Conservation (phyloP, 2,113 vertebrate species). For the Opisthocomus hoazin region DNA sequence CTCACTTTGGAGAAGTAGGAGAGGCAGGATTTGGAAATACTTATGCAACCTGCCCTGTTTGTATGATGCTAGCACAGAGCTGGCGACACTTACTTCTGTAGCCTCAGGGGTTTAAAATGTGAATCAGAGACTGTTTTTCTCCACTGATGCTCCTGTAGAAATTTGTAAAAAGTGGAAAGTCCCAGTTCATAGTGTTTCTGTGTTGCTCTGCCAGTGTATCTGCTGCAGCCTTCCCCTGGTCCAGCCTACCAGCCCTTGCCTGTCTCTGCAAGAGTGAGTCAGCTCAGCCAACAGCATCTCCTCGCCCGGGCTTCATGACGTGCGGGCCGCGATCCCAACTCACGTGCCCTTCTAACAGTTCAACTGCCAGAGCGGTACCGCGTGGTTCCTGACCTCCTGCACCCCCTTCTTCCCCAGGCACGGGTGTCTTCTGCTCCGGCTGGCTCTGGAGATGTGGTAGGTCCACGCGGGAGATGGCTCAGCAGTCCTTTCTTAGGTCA, state of each 20-base stretch:
- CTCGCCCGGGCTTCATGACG: background rate
- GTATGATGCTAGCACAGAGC: background rate
- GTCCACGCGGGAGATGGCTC: rapidly evolving
- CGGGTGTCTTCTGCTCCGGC: background rate
- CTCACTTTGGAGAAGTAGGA: background rate
- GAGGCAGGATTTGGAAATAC: background rate
- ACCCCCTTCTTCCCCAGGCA: background rate
- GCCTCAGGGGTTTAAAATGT: background rate
- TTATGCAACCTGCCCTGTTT: background rate
- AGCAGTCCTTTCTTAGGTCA: background rate
- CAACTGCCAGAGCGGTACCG: background rate
- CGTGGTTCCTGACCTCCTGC: background rate
- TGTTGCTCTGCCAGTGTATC: background rate
- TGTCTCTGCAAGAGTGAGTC: slow-evolving; percentile 46
- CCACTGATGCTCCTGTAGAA: background rate
- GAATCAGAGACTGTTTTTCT: background rate
- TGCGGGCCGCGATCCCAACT: background rate
- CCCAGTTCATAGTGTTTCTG: background rate
- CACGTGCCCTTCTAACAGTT: background rate
- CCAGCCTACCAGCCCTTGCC: slow-evolving; percentile 19
- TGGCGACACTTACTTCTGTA: background rate
- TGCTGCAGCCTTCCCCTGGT: slow-evolving; percentile 5
- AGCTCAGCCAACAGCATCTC: slow-evolving; percentile 27
- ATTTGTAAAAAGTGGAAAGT: background rate
- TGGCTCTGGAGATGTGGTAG: background rate